Base-by-base conservation (phyloP, 2,797 vertebrate species). In the Danio tinwini region DNA sequence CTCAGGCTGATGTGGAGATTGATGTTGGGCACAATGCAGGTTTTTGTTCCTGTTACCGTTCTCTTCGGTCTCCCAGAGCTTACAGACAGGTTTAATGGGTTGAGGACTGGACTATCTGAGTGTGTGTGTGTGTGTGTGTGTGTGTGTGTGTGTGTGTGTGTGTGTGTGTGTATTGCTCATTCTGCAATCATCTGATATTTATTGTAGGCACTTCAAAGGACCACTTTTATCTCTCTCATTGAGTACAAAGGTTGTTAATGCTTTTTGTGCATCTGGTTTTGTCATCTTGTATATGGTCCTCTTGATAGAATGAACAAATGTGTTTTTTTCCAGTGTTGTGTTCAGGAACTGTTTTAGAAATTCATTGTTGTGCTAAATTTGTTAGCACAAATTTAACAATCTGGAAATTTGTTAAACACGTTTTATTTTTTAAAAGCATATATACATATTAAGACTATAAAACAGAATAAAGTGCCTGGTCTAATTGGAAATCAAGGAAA, bases 201-300 rank as follows among this genome's bases (percentile, higher is more conserved):
- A 78, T 64, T 83, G 73, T 68, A 4, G 68, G 45, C 63, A 84
- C 77, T 85, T 87, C 82, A 90, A 86, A 89, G 77, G 74, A 79
- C 44, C n/a, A 61, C 39, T 21, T 78, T 86, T 82, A 79, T 73
- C 45, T 76, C 14, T 80, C 44, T 3, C 12, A 11, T 49, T 37
- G 53, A 72, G 55, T 76, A 47, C 52, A 6, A 63, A 56, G 40
- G 56, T 63, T 69, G 67, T 76, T 64, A 78, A 63, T 73, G 70
- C 61, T 12, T 16, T 59, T 19, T 71, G 50, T 80, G 53, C n/a
- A 61, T 76, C 59, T 63, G 59, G 50, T 64, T 37, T 56, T 79
- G 77, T 52, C 13, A 5, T 75, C 61, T 37, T 21, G 44, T 29
- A 29, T 58, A 74, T 71, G 64, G 55, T 42, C 19, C 49, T 0